These are phyloP conservation scores for Atherinosoma microstoma DNA, from an alignment of 2,797 vertebrate genomes.

Conservation along the genomic window DNA sequence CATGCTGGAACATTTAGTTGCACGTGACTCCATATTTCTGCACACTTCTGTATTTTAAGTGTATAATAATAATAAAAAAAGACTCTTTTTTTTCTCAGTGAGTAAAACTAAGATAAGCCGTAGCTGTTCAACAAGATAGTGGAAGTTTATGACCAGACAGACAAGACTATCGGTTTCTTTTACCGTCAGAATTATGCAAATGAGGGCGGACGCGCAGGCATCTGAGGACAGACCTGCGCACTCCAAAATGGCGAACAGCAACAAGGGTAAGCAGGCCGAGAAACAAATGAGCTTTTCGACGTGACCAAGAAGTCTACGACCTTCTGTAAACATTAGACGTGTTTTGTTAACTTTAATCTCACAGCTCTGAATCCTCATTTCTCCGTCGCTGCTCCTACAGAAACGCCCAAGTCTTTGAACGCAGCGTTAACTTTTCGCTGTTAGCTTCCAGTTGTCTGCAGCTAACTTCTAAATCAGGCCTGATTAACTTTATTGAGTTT, in stretches of 20 bases:
- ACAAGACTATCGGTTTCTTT: neutral
- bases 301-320: rapidly evolving
- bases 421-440: slow-evolving; percentile 29
- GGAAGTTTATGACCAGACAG: neutral
- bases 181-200: slow-evolving; percentile 42
- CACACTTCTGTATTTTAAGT: neutral
- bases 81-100: neutral
- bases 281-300: neutral
- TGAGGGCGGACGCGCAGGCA: slow-evolving; percentile 56
- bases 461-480: slow-evolving; percentile 47
- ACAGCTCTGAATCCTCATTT: rapidly evolving
- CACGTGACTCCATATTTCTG: neutral
- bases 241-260: slow-evolving; percentile 85
- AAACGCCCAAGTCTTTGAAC: neutral
- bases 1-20: neutral
- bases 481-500: slow-evolving; percentile 14
- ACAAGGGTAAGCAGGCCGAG: slow-evolving; percentile 77
- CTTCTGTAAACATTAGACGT: rapidly evolving
- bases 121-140: no score
- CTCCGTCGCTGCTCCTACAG: rapidly evolving
- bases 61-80: neutral
- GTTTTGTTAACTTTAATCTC: rapidly evolving
- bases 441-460: slow-evolving; percentile 19
- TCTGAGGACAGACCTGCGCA: slow-evolving; percentile 46
- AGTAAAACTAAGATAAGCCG: no score